Evolutionary conservation across 2,113 vertebrate species (phyloP).

Genomic region (Hyperopisus bebe): DNA sequence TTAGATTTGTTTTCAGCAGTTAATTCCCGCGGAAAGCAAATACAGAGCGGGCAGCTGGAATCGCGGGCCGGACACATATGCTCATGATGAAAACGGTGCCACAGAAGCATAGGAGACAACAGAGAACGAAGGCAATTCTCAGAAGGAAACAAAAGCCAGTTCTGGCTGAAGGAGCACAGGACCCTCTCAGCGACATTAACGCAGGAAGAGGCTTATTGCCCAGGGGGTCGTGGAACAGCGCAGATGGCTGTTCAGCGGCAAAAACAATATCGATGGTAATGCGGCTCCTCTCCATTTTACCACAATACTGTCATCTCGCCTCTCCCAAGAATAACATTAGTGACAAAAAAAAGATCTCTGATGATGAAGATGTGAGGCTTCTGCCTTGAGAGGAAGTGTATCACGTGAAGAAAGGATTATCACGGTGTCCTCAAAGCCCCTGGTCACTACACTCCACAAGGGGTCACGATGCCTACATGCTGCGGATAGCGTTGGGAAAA

Average conservation of each 20-base stretch:
- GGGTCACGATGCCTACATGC: background rate
- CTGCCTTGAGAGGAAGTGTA: background rate
- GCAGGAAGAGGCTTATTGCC: background rate
- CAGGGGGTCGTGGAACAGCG: background rate
- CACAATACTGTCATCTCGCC: background rate
- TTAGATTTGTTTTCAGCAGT: background rate
- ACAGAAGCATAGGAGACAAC: background rate
- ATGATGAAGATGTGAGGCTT: background rate
- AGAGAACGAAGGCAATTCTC: background rate
- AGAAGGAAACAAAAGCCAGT: background rate
- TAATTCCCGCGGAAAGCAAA: background rate
- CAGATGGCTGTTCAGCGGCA: background rate
- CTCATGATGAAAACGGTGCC: background rate
- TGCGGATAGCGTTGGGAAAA: background rate
- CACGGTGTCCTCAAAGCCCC: background rate
- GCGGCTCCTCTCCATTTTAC: background rate
- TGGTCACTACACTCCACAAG: background rate
- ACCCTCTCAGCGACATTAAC: background rate
- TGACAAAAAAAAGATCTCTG: background rate
- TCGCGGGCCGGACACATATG: background rate
- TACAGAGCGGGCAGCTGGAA: background rate
- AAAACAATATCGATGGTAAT: slow-evolving; percentile 18
- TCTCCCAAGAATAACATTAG: background rate
- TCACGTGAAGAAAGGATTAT: background rate
- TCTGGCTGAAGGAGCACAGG: background rate